These are phyloP conservation scores for Atopsyche davidsoni DNA, from an alignment of 1,140 invertebrate genomes.

Conservation along the genomic window DNA sequence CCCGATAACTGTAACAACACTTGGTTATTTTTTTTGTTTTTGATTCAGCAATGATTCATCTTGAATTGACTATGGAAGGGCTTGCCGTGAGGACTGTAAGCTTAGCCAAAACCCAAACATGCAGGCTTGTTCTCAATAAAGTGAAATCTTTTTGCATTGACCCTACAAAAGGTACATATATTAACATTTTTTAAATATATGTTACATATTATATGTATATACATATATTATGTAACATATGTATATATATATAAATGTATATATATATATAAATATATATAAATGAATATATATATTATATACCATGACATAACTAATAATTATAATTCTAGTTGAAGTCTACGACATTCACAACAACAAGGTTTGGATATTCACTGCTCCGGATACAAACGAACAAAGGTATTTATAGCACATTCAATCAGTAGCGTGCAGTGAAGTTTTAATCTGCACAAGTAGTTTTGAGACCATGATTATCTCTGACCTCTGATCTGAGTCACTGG, in stretches of 20 bases:
- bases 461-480: too few species aligned
- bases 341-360: slow-evolving; percentile 4
- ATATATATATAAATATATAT: too few species aligned
- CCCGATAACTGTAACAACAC: not conserved
- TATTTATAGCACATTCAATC: too few species aligned
- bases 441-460: not conserved
- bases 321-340: too few species aligned
- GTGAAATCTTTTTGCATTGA: slow-evolving; percentile 24
- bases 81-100: slow-evolving; percentile 15
- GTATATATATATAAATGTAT: too few species aligned
- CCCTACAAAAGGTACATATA: slow-evolving; percentile 17
- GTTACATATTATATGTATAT: too few species aligned
- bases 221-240: too few species aligned
- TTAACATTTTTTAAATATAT: slow-evolving; percentile 1
- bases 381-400: too few species aligned
- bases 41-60: slow-evolving; percentile 23
- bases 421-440: too few species aligned
- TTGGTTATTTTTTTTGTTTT: slow-evolving; percentile 5
- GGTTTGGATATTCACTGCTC: slow-evolving; percentile 21
- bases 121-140: slow-evolving; percentile 19
- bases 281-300: too few species aligned
- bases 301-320: not conserved
- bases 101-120: slow-evolving; percentile 8
- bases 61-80: slow-evolving; percentile 25
- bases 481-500: too few species aligned